Percentiles rank a stretch among this genome's conserved stretches.
phyloP scores from a whole-genome alignment of 1,140 invertebrate genomes.

The Trachymyrmex cornetzi region DNA sequence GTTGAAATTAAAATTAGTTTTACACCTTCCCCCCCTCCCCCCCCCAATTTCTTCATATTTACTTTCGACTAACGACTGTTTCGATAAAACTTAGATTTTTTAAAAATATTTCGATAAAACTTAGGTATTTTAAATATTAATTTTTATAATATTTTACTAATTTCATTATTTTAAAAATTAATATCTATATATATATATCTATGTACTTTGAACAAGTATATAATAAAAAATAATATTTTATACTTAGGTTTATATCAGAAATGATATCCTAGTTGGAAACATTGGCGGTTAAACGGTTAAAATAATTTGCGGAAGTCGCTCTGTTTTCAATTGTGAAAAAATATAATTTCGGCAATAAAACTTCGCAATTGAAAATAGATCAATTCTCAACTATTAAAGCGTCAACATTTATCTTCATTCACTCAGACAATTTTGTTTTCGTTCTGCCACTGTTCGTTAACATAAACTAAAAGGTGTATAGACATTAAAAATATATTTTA shows the following conservation, averaged over 20 bases:
- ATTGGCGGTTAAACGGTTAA: conserved; percentile 21
- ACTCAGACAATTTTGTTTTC: background rate
- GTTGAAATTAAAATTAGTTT: background rate
- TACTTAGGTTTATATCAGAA: background rate
- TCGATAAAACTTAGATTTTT: background rate
- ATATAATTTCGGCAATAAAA: conserved; percentile 14
- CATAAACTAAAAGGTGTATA: background rate
- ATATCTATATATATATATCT: background rate
- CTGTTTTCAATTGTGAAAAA: conserved; percentile 26
- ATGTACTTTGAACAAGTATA: background rate
- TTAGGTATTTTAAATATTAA: background rate
- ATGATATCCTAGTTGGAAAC: background rate
- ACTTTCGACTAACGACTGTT: background rate
- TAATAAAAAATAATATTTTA: background rate
- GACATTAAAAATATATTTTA: background rate
- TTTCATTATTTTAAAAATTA: conserved; percentile 5
- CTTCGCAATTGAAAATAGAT: conserved; percentile 31
- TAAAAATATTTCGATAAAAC: conserved; percentile 4
- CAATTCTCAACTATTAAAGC: conserved; percentile 17
- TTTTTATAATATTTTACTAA: conserved; percentile 5
- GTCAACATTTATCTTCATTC: conserved; percentile 2
- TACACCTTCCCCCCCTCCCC: too few relatives aligned
- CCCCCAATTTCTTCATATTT: background rate
- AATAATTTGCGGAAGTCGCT: background rate
- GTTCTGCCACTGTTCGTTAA: background rate